Evolutionary conservation across 2,113 vertebrate genomes (phyloP), one percentile per base, ranked within the genome.

Genomic region (Motacilla tschutschensis): DNA sequence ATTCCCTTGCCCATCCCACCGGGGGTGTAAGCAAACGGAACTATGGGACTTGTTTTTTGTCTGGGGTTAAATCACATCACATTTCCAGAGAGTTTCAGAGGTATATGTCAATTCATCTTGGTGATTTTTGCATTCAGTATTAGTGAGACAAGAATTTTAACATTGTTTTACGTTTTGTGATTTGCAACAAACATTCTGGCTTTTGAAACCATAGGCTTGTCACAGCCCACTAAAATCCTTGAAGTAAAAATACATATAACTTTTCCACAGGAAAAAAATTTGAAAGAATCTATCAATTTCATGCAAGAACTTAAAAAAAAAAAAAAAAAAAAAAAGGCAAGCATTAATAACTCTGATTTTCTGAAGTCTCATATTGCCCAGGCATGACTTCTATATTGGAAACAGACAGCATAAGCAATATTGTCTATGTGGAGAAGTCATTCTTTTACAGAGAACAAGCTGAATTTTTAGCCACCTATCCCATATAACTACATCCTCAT

Each of bases 11-110:
- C 6, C 10, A 33, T 31, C 4, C 19, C 12, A 18, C 17, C 0
- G 0, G 1, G 3, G 13, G 8, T 48, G 28, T 33, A 10, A 81
- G 14, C 10, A 47, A 55, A 46, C 3, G 4, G 19, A 14, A 53
- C 4, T 14, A 5, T 9, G 17, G 14, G 5, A 17, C 17, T 50
- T 24, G 19, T 8, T 31, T 81, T 46, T 15, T 14, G 4, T 13
- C 24, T 28, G 10, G 17, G 5, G 7, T 72, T 66, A 72, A 44
- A 60, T n/a, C 28, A 60, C 5, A 17, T 8, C 31, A 75, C 73
- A 63, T 18, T 62, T 77, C n/a, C 22, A 57, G 25, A 35, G 33
- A 59, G 7, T 40, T 86, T 81, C 44, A 57, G 41, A 75, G 28
- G 8, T 12, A 8, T 14, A 14, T 15, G 11, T 55, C 46, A 19